Evolutionary conservation across 2,888 invertebrate species (phyloP).

Genomic region (Chalcis sispes): DNA sequence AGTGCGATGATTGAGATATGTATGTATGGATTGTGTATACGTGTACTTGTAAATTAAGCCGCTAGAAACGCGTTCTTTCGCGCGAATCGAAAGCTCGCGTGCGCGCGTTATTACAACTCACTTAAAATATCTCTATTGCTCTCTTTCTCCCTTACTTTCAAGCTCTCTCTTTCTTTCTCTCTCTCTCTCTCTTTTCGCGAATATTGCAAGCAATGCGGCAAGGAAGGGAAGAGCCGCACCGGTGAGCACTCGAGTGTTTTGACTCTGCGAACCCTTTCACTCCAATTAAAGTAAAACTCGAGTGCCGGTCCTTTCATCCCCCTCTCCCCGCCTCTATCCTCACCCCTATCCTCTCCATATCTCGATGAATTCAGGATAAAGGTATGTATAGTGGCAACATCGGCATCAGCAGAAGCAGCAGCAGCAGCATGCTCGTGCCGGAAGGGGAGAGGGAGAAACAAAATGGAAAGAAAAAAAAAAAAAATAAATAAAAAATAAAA

Average conservation of each 20-base stretch:
- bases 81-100: background rate
- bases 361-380: constrained; percentile 11
- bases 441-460: too few species aligned
- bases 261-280: constrained; percentile 43
- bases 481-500: too few species aligned
- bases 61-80: too few species aligned
- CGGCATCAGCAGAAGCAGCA: background rate
- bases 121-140: background rate
- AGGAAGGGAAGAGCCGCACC: too few species aligned
- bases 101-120: constrained; percentile 6
- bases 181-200: too few species aligned
- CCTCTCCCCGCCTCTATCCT: background rate
- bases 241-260: constrained; percentile 37
- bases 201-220: too few species aligned
- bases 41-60: too few species aligned
- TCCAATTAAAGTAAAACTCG: constrained; percentile 44
- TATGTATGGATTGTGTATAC: too few species aligned
- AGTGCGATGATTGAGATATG: background rate
- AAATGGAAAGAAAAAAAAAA: too few species aligned
- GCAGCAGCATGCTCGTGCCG: too few species aligned
- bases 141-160: too few species aligned
- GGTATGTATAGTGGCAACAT: constrained; percentile 7
- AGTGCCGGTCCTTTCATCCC: constrained; percentile 5
- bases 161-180: too few species aligned
- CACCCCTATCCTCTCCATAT: background rate